Evolutionary conservation across 2,888 invertebrate species (phyloP).

Genomic region (Lycia hirtaria): DNA sequence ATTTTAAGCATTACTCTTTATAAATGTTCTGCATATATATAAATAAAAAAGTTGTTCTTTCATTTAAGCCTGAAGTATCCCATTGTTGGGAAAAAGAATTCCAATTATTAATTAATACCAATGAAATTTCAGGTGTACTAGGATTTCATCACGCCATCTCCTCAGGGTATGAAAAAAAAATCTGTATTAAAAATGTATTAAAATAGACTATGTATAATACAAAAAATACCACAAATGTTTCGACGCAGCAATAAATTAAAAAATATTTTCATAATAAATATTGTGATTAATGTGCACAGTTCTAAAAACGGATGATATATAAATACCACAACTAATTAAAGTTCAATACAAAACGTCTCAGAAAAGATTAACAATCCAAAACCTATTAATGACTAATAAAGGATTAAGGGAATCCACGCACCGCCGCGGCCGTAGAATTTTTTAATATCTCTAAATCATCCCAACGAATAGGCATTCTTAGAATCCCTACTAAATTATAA

Average conservation of each 20-base stretch:
- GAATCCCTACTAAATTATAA: constrained; percentile 66
- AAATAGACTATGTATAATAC: too few relatives aligned
- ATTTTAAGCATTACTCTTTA: too few relatives aligned
- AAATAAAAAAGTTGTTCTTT: too few relatives aligned
- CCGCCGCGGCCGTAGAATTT: constrained; percentile 54
- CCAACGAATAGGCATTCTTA: constrained; percentile 61
- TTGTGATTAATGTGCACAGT: constrained; percentile 24
- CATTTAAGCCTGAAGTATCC: too few relatives aligned
- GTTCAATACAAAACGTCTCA: constrained; percentile 47
- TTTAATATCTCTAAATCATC: constrained; percentile 74
- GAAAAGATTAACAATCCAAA: constrained; percentile 67
- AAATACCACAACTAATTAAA: constrained; percentile 47
- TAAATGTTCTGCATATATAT: too few relatives aligned
- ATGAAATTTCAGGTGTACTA: too few relatives aligned
- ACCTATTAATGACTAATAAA: constrained; percentile 74
- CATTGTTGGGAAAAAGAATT: too few relatives aligned
- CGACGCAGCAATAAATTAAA: background rate
- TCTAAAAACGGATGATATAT: constrained; percentile 33
- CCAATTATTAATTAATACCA: too few relatives aligned
- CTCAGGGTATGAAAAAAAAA: too few relatives aligned
- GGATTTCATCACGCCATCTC: too few relatives aligned
- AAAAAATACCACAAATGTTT: background rate
- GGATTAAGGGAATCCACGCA: constrained; percentile 60
- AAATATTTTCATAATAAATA: background rate
- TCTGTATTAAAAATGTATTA: too few relatives aligned